phyloP scores from a whole-genome alignment of 2,797 vertebrate species.

The Monodelphis domestica region DNA sequence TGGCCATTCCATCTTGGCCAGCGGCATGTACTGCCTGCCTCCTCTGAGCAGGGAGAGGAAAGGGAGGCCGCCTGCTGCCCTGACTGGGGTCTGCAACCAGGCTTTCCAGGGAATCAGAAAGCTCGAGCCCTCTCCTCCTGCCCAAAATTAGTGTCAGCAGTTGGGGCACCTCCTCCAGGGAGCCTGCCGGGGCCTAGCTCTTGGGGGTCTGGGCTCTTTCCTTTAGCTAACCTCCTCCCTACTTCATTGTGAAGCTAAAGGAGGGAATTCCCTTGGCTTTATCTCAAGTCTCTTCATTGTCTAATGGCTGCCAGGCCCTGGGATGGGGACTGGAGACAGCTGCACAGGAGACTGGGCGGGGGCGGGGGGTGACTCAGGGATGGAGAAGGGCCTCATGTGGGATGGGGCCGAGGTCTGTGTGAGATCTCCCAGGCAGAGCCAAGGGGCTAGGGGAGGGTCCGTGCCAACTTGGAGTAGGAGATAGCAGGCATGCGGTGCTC shows the following conservation, averaged over 20 bases:
- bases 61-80: constrained; percentile 13
- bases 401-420: not conserved
- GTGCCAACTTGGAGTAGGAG: too few relatives aligned
- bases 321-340: too few relatives aligned
- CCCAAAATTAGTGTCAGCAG: not conserved
- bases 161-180: not conserved
- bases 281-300: not conserved
- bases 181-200: not conserved
- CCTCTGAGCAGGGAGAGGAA: not conserved
- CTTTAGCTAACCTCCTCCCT: constrained; percentile 10
- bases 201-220: constrained; percentile 5
- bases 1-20: constrained; percentile 59
- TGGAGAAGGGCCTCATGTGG: not conserved
- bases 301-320: too few relatives aligned
- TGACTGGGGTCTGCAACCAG: too few relatives aligned
- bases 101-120: too few relatives aligned
- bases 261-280: not conserved
- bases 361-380: too few relatives aligned
- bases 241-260: constrained; percentile 20
- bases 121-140: constrained; percentile 46
- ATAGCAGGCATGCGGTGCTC: too few relatives aligned
- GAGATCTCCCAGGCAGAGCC: too few relatives aligned
- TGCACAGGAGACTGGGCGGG: too few relatives aligned
- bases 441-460: too few relatives aligned
- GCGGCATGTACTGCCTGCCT: constrained; percentile 51